Evolutionary conservation across 1,140 invertebrate genomes (phyloP), one percentile per base, ranked within the genome.

Genomic region (Neocloeon triangulifer): DNA sequence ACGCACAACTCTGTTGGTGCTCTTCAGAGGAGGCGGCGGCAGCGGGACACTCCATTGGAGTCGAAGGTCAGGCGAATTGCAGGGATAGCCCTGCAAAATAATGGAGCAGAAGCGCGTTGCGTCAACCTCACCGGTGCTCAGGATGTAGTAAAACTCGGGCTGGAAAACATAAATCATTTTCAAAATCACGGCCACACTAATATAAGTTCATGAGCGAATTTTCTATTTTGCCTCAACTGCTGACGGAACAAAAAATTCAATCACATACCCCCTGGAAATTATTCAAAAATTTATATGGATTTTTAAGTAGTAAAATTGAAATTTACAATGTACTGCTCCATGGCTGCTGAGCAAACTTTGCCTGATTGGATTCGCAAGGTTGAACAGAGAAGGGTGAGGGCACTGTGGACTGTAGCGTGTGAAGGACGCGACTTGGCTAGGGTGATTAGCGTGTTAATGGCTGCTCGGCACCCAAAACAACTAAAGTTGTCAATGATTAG

Each of bases 141-240:
- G 12, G 25, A 34, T 34, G 33, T 34, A 27, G n/a, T 12, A n/a
- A 8, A 34, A 29, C 10, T 34, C 33, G 12, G 33, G 33, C 33
- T 34, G 33, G 7, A 34, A 34, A 5, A 17, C 5, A 30, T 13
- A 30, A 14, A 25, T 23, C 21, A 23, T 8, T 23, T n/a, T 23
- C 8, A 23, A 23, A 23, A 8, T 23, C 21, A 23, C 21, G n/a
- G n/a, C 8, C 8, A 8, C n/a, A 23, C 8, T 23, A 23, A 8
- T 8, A 23, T n/a, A 23, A 8, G n/a, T 8, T 23, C n/a, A 23
- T n/a, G n/a, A 8, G 21, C 21, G n/a, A 8, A 23, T 23, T 23
- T 8, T 8, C n/a, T 23, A 8, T n/a, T 23, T 8, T 23, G 8
- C 21, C 21, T 8, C 21, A 8, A 23, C n/a, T 8, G 8, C 21